Conservation (phyloP, 2,113 vertebrate genomes). For the Platycercus adscitus region DNA sequence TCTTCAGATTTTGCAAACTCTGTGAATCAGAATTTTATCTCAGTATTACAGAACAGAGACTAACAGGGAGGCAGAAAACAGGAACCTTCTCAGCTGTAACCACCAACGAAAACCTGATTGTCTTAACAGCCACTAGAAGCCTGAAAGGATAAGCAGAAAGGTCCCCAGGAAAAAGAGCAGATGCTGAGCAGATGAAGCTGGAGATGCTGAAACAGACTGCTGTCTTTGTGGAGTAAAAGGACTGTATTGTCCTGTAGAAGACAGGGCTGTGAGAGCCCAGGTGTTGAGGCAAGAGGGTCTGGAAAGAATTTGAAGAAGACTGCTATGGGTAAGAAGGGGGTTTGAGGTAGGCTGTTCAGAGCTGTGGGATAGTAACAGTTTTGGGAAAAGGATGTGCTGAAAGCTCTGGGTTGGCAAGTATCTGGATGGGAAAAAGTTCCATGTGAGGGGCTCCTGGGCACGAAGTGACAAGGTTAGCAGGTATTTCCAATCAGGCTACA, state of each 20-base stretch:
- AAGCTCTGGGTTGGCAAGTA: neutral
- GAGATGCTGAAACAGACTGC: neutral
- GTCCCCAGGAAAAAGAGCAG: neutral
- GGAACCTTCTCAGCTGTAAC: neutral
- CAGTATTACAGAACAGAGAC: neutral
- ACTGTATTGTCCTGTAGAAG: neutral
- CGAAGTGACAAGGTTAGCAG: neutral
- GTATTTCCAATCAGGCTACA: neutral
- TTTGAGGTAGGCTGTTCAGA: neutral
- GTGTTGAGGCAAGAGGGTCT: neutral
- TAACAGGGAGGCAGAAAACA: neutral
- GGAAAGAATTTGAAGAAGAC: neutral
- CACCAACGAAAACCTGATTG: neutral
- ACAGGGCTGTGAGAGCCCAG: neutral
- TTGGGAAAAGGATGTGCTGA: neutral
- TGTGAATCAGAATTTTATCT: neutral
- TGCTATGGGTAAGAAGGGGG: neutral
- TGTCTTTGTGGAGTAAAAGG: neutral
- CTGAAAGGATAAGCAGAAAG: neutral
- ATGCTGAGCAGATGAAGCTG: neutral
- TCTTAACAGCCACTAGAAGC: neutral
- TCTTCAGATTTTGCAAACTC: neutral
- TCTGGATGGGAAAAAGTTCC: neutral
- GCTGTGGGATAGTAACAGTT: neutral
- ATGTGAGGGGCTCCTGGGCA: neutral